A percentile compares a stretch with the other conserved stretches of the same genome.
Conservation (phyloP, 35 echinoderm and acorn worm genomes). For the Holothuria glaberrima region DNA sequence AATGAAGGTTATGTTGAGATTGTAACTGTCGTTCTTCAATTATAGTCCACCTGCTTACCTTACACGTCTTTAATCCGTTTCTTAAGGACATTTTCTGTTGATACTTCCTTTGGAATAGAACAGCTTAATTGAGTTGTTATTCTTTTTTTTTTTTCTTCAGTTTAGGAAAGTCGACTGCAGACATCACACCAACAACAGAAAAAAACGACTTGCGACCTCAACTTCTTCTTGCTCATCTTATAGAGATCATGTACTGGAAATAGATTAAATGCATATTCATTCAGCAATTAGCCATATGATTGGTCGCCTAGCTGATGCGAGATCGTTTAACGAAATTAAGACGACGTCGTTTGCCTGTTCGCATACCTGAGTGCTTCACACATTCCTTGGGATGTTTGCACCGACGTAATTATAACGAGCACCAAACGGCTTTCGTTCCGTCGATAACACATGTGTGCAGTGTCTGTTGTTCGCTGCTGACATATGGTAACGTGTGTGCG, state of each 20-base stretch:
- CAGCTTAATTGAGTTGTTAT: too few relatives aligned
- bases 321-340: constrained; percentile 55
- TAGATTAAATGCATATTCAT: constrained; percentile 57
- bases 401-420: constrained; percentile 46
- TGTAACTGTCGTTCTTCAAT: too few relatives aligned
- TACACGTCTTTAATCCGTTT: too few relatives aligned
- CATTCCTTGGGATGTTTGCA: constrained; percentile 44
- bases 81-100: too few relatives aligned
- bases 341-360: constrained; percentile 36
- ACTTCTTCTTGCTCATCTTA: neutral
- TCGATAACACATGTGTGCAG: constrained; percentile 46
- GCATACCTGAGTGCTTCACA: constrained; percentile 54
- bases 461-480: constrained; percentile 16
- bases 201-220: constrained; percentile 6
- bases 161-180: too few relatives aligned
- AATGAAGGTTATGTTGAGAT: too few relatives aligned
- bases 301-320: constrained; percentile 53
- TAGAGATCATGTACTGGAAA: constrained; percentile 23
- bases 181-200: neutral
- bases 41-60: too few relatives aligned
- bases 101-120: too few relatives aligned
- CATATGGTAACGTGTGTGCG: constrained; percentile 20
- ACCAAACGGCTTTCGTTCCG: constrained; percentile 18
- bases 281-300: constrained; percentile 41
- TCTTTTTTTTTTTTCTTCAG: too few relatives aligned